A percentile compares a stretch with the other conserved stretches of the same genome.
These are phyloP conservation scores for Junonia oenone DNA, from an alignment of 2,888 invertebrate species.

Conservation along the genomic window DNA sequence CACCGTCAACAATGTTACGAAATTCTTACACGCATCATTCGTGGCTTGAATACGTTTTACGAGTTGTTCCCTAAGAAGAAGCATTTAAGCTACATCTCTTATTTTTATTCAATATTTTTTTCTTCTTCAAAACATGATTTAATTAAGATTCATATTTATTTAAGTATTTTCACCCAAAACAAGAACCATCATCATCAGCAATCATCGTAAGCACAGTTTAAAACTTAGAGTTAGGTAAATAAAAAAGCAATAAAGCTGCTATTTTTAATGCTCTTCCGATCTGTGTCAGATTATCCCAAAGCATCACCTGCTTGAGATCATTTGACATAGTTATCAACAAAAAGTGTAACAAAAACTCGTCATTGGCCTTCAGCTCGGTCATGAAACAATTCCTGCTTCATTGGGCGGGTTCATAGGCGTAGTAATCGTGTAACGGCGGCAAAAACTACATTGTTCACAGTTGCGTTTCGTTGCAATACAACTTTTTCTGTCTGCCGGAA, in stretches of 20 bases:
- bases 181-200: no score
- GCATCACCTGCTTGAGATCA: background rate
- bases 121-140: no score
- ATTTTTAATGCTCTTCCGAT: background rate
- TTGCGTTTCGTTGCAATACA: background rate
- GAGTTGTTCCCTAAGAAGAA: no score
- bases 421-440: background rate
- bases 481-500: slow-evolving; percentile 6
- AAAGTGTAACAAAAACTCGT: slow-evolving; percentile 4
- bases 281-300: background rate
- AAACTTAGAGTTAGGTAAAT: no score
- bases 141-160: no score
- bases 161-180: no score
- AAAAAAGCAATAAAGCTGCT: background rate
- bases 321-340: background rate
- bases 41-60: background rate
- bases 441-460: slow-evolving; percentile 2
- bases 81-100: no score
- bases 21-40: background rate
- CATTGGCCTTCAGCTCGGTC: slow-evolving; percentile 13
- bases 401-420: slow-evolving; percentile 6
- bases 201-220: no score
- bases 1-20: background rate
- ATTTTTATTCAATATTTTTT: no score
- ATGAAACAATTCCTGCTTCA: slow-evolving; percentile 19